These are phyloP conservation scores for Rousettus leschenaultii DNA, from an alignment of 2,113 vertebrate species.

Conservation along the genomic window DNA sequence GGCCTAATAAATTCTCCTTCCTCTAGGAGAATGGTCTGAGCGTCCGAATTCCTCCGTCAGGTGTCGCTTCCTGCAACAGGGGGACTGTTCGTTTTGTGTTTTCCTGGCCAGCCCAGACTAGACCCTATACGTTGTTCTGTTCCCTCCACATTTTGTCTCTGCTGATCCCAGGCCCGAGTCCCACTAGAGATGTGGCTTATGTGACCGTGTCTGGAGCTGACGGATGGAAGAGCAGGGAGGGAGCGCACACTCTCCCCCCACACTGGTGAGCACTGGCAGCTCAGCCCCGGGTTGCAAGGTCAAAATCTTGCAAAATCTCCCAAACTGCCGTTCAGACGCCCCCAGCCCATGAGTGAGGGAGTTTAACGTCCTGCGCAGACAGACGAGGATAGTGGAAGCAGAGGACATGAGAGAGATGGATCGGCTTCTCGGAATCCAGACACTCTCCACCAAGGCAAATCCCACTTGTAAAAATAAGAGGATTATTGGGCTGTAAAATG, in stretches of 20 bases:
- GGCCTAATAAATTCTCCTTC: no score
- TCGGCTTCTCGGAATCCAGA: neutral
- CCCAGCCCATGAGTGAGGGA: neutral
- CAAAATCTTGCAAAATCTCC: neutral
- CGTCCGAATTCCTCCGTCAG: no score
- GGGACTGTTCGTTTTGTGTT: neutral
- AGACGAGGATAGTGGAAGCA: neutral
- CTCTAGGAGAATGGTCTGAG: no score
- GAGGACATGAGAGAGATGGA: neutral
- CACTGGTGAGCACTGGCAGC: neutral
- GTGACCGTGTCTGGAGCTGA: neutral
- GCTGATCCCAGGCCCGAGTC: neutral
- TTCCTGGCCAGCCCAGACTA: neutral
- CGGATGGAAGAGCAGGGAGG: neutral
- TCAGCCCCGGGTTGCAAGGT: neutral
- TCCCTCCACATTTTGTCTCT: neutral
- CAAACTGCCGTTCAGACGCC: neutral
- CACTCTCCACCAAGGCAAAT: neutral
- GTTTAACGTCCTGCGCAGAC: neutral
- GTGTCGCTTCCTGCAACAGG: no score
- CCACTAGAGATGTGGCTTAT: neutral
- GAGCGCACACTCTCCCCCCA: neutral
- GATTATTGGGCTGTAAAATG: constrained; percentile 51
- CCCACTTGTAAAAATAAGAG: constrained; percentile 25
- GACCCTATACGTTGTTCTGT: neutral